A percentile compares a stretch with the other conserved stretches of the same genome.
Evolutionary conservation across 1,140 invertebrate genomes (phyloP).

Genomic region (Drosophila punjabiensis): DNA sequence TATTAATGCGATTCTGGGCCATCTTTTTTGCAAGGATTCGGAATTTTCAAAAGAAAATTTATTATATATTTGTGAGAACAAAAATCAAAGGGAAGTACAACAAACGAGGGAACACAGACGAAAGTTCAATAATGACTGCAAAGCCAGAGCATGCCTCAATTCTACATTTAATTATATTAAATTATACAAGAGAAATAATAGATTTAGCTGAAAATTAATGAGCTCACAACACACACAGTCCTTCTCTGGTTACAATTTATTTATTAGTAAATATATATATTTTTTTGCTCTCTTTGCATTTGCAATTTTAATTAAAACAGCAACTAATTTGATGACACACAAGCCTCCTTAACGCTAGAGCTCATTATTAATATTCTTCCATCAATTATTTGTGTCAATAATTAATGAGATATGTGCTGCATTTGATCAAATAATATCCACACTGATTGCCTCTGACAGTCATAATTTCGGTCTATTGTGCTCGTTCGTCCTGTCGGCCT

Average conservation of each 20-base stretch:
- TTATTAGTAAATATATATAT: neutral
- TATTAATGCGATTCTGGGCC: constrained; percentile 33
- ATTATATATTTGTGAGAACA: neutral
- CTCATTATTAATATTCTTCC: constrained; percentile 34
- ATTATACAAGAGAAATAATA: neutral
- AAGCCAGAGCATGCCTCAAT: neutral
- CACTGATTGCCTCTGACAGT: constrained; percentile 29
- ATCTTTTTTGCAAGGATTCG: constrained; percentile 4
- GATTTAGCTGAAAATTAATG: constrained; percentile 14
- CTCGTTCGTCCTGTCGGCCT: neutral
- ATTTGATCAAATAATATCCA: constrained; percentile 21
- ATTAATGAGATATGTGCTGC: constrained; percentile 40
- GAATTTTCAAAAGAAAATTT: neutral
- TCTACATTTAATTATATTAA: too few relatives aligned
- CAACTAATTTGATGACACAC: constrained; percentile 34
- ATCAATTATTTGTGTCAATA: constrained; percentile 52
- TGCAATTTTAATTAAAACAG: constrained; percentile 53
- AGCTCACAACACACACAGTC: constrained; percentile 5
- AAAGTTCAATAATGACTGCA: neutral
- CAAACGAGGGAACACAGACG: neutral
- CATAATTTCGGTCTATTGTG: constrained; percentile 24
- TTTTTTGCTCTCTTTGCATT: constrained; percentile 8
- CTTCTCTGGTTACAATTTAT: constrained; percentile 5
- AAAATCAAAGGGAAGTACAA: neutral
- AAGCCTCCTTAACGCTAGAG: neutral